Percentiles rank a stretch among this genome's conserved stretches.
phyloP scores from a whole-genome alignment of 2,797 vertebrate species.

The Schizothorax lantsangensis region DNA sequence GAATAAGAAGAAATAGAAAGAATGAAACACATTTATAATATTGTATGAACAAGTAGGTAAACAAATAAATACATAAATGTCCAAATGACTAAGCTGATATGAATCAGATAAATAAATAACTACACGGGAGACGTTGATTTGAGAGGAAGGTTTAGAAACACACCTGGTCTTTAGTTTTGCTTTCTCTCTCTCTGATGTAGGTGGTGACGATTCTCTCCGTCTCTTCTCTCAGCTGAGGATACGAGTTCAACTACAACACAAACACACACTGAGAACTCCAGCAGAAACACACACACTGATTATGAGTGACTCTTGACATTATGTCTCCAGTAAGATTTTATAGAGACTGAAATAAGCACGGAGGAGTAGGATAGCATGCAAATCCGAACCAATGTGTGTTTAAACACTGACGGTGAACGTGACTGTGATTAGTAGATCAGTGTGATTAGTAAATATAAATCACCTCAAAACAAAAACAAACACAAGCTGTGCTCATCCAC shows the following conservation, averaged over 20 bases:
- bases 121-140: too few species aligned
- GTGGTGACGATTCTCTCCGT: conserved; percentile 36
- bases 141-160: background rate
- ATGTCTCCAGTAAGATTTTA: background rate
- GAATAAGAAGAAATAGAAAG: too few species aligned
- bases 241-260: conserved; percentile 38
- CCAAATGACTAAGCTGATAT: too few species aligned
- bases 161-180: conserved; percentile 12
- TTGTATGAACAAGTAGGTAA: too few species aligned
- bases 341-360: background rate
- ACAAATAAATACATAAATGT: too few species aligned
- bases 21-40: too few species aligned
- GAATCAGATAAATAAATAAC: too few species aligned
- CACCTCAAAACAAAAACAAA: conserved; percentile 23
- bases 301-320: too few species aligned
- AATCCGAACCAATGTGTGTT: background rate
- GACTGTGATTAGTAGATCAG: background rate
- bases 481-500: background rate
- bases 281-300: background rate
- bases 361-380: background rate
- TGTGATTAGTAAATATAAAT: background rate
- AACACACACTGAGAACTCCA: background rate
- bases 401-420: background rate
- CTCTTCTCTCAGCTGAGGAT: conserved; percentile 36
- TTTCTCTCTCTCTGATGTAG: conserved; percentile 16